Conservation (phyloP, 1,140 invertebrate species). For the Thalassaphorura encarpata region DNA sequence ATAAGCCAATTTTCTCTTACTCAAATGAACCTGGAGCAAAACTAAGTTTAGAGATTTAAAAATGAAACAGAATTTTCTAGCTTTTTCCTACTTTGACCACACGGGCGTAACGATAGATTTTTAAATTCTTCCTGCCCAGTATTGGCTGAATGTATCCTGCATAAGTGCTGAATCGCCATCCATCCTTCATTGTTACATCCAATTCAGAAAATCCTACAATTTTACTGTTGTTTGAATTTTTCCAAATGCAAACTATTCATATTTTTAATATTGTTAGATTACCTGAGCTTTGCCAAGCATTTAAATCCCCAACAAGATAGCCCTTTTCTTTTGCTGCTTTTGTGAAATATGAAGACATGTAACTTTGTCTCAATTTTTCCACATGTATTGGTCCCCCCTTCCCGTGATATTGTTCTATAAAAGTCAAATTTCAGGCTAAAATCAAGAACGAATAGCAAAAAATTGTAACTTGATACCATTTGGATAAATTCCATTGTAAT, state of each 20-base stretch:
- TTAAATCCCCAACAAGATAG: slow-evolving; percentile 3
- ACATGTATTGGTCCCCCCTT: slow-evolving; percentile 1
- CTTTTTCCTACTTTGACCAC: slow-evolving; percentile 2
- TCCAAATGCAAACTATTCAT: slow-evolving; percentile 1
- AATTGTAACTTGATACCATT: background rate
- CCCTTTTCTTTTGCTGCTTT: slow-evolving; percentile 10
- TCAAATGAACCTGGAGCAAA: slow-evolving; percentile 5
- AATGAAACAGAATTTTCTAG: background rate
- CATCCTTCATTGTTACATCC: slow-evolving; percentile 3
- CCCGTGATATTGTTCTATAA: slow-evolving; percentile 5
- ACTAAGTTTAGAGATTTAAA: background rate
- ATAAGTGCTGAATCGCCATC: slow-evolving; percentile 3
- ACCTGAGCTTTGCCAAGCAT: background rate
- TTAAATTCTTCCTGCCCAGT: background rate
- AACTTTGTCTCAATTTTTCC: background rate
- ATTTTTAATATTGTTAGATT: background rate
- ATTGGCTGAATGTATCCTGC: slow-evolving; percentile 10
- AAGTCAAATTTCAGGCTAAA: background rate
- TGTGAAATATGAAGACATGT: background rate
- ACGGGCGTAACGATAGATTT: slow-evolving; percentile 10
- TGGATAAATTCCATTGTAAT: slow-evolving; percentile 3
- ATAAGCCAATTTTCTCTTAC: slow-evolving; percentile 8
- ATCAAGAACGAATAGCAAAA: background rate
- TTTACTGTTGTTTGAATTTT: background rate
- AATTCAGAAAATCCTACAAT: background rate